phyloP scores from a whole-genome alignment of 2,888 invertebrate genomes.

The Pemphredon lugubris region DNA sequence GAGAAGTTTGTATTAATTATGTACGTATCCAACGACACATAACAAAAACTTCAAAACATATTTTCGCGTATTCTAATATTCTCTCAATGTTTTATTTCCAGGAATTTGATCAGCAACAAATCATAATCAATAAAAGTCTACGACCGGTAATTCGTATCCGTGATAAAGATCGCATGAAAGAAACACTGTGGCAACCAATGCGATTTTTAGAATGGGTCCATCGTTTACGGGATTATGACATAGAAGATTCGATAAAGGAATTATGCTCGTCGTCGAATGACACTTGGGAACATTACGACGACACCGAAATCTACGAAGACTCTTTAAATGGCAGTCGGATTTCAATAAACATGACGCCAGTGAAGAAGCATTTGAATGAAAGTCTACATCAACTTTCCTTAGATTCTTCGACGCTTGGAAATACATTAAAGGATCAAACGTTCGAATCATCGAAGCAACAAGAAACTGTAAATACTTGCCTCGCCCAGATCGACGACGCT shows the following conservation, averaged over 20 bases:
- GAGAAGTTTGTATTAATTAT: conserved; percentile 76
- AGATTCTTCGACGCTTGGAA: conserved; percentile 72
- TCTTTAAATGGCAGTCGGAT: conserved; percentile 73
- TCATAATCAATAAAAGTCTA: conserved; percentile 72
- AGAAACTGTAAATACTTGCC: conserved; percentile 72
- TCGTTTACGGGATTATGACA: conserved; percentile 75
- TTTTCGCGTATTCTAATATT: too few species aligned
- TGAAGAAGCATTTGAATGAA: conserved; percentile 77
- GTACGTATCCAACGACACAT: conserved; percentile 73
- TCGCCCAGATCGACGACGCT: conserved; percentile 76
- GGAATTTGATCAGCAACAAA: conserved; percentile 79
- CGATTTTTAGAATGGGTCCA: conserved; percentile 77
- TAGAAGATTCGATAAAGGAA: conserved; percentile 76
- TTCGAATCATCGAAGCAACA: conserved; percentile 55
- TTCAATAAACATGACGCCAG: conserved; percentile 76
- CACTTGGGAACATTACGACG: conserved; percentile 75
- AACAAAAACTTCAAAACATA: too few species aligned
- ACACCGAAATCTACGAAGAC: conserved; percentile 70
- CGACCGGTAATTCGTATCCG: conserved; percentile 76
- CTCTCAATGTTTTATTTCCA: too few species aligned
- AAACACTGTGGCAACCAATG: conserved; percentile 75
- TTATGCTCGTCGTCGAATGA: conserved; percentile 68
- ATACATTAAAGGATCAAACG: conserved; percentile 43
- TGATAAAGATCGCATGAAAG: conserved; percentile 70
- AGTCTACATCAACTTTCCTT: conserved; percentile 77